Evolutionary conservation across 2,797 vertebrate species (phyloP), one percentile per base, ranked within the genome.

Genomic region (Cetoscarus ocellatus): DNA sequence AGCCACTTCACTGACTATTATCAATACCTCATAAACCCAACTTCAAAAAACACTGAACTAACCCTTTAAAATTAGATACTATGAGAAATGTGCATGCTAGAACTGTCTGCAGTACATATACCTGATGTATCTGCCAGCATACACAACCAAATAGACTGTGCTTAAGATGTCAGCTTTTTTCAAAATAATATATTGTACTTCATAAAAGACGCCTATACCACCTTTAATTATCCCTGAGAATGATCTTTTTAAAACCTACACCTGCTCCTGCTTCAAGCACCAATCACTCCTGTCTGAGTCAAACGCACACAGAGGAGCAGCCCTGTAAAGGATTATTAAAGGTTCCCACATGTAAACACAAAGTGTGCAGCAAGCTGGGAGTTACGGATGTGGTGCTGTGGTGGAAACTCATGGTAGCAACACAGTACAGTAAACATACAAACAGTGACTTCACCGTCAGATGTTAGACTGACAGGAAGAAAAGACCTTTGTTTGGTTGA

Each of bases 401-500:
- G 42, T 43, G 51, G 43, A 1, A 58, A 57, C 58, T 81, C 45
- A 54, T 17, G 40, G 55, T 64, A 73, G 80, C 74, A 84, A 79
- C 82, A 66, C 39, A 15, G 13, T 7, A 17, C 27, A 56, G 57
- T 69, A 83, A 79, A 82, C 82, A 86, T 65, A 73, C 70, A 79
- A 88, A 80, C 74, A 72, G 50, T 88, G 89, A 87, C 85, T 73
- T 83, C 82, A 83, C 61, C 38, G 45, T 87, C 72, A 78, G 67
- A 73, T 54, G 65, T 56, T 63, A 57, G 52, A 62, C 67, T 40
- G 74, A 69, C 59, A 70, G 75, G 77, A 88, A 86, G 77, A 80
- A 79, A 80, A 66, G 62, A 27, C 75, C 71, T 69, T 83, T 87
- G 87, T 92, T 84, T 80, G 64, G 64, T 54, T 87, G 88, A 86